Evolutionary conservation across 2,113 vertebrate genomes (phyloP).

Genomic region (Gorsachius goisagi): DNA sequence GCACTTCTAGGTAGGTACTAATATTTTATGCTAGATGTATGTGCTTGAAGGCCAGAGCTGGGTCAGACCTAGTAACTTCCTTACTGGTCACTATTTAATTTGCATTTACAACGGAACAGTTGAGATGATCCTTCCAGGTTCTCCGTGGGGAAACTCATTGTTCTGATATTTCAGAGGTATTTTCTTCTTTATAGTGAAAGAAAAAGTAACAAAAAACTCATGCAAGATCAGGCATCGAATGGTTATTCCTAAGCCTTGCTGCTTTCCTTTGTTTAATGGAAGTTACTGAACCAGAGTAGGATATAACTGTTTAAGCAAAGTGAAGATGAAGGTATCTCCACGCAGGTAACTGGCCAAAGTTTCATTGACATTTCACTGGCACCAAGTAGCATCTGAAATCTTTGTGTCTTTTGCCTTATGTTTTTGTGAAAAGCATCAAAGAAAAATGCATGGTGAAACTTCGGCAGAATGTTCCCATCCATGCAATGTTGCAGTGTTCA

Average conservation of each 20-base stretch:
- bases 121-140: neutral
- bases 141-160: neutral
- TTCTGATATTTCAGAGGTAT: neutral
- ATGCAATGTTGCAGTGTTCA: neutral
- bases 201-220: neutral
- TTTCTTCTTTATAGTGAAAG: neutral
- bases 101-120: neutral
- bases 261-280: neutral
- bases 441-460: neutral
- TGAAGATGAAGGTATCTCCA: neutral
- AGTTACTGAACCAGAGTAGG: neutral
- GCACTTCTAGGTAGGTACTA: constrained; percentile 90
- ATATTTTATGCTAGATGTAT: neutral
- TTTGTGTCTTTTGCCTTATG: neutral
- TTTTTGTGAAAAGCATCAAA: neutral
- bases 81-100: neutral
- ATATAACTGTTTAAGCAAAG: neutral
- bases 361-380: neutral
- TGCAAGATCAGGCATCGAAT: neutral
- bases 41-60: neutral
- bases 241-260: neutral
- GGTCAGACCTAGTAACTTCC: neutral
- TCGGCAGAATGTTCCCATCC: neutral
- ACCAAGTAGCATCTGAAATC: neutral
- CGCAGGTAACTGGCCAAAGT: neutral